These are phyloP conservation scores for Tholera decimalis DNA, from an alignment of 2,888 invertebrate species.

Conservation along the genomic window DNA sequence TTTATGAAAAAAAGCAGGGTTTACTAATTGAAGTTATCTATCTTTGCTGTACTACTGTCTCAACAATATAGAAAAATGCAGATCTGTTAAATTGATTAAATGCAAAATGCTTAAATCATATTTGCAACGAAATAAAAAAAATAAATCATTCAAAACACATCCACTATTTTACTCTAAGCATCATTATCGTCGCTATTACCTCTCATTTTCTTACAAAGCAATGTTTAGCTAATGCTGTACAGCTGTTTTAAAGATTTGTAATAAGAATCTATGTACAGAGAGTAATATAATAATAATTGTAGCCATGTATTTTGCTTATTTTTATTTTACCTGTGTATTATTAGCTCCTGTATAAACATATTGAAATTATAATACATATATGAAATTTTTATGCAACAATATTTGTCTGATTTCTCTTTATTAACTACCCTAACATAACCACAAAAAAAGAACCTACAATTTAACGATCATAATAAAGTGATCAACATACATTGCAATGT, in stretches of 20 bases:
- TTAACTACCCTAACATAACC: not conserved
- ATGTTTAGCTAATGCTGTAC: constrained; percentile 29
- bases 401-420: constrained; percentile 45
- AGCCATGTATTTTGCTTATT: constrained; percentile 52
- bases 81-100: not conserved
- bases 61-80: constrained; percentile 1
- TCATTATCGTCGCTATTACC: not conserved
- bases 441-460: not conserved
- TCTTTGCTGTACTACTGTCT: not conserved
- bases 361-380: constrained; percentile 60
- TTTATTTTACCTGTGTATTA: constrained; percentile 57
- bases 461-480: not conserved
- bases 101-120: not conserved
- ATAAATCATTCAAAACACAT: not conserved
- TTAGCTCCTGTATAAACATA: constrained; percentile 49
- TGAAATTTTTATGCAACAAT: constrained; percentile 44
- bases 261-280: constrained; percentile 64
- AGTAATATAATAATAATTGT: constrained; percentile 60
- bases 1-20: not conserved
- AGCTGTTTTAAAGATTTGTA: constrained; percentile 23
- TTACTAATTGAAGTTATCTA: not conserved
- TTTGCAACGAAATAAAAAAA: not conserved
- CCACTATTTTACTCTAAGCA: not conserved
- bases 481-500: not conserved
- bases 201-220: not conserved